Percentiles rank a stretch among this genome's conserved stretches.
Evolutionary conservation across 2,113 vertebrate genomes (phyloP).

Genomic region (Megatriorchis doriae): DNA sequence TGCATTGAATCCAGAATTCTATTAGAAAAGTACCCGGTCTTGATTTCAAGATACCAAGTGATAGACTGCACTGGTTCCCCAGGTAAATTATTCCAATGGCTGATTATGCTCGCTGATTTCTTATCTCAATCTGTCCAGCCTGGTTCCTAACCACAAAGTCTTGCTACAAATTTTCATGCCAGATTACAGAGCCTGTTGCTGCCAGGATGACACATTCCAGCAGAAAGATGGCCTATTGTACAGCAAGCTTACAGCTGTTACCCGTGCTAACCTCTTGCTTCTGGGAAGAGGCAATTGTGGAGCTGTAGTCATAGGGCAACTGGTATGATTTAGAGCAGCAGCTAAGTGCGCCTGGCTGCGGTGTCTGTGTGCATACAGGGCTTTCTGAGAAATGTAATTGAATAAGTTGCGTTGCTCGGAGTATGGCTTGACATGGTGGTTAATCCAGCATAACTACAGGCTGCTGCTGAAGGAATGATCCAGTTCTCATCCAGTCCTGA

Average conservation of each 20-base stretch:
- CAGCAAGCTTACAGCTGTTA: neutral
- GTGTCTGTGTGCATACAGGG: neutral
- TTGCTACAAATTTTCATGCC: neutral
- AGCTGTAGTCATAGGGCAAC: neutral
- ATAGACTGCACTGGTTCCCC: constrained; percentile 5
- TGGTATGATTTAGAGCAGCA: neutral
- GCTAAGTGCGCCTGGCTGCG: neutral
- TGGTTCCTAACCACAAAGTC: neutral
- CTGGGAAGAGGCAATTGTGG: neutral
- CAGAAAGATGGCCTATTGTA: neutral
- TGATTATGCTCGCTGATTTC: constrained; percentile 11
- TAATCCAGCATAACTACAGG: neutral
- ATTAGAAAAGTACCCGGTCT: neutral
- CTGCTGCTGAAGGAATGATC: neutral
- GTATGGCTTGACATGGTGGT: neutral
- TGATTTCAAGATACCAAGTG: constrained; percentile 1
- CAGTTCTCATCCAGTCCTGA: neutral
- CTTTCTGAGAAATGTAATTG: neutral
- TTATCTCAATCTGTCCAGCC: constrained; percentile 12
- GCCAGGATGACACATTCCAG: neutral
- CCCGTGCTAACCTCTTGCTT: neutral
- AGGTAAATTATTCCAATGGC: neutral
- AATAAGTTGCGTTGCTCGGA: neutral
- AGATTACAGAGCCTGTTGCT: neutral
- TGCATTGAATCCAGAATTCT: neutral